Evolutionary conservation across 30 jellyfish, hydroid and myxozoan species (phyloP).

Genomic region (Catostylus mosaicus): DNA sequence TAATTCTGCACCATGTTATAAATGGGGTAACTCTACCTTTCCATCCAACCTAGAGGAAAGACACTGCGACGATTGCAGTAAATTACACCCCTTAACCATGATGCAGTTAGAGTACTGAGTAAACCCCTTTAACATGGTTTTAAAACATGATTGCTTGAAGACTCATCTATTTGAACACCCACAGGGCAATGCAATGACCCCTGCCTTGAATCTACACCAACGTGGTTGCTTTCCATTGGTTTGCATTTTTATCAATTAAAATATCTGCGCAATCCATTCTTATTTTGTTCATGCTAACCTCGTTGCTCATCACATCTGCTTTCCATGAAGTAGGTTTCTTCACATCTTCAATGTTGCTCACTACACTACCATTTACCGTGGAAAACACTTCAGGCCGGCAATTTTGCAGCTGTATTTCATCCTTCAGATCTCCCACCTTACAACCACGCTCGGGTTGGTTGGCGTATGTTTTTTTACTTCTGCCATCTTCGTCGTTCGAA

Average conservation of each 20-base stretch:
- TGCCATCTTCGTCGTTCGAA: background rate
- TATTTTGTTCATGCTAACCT: background rate
- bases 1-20: no score
- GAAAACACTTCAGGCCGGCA: background rate
- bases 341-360: background rate
- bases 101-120: no score
- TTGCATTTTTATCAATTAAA: slow-evolving; percentile 22
- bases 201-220: slow-evolving; percentile 10
- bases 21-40: no score
- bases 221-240: slow-evolving; percentile 57
- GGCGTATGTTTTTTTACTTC: background rate
- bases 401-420: background rate
- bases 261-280: background rate
- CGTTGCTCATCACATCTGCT: background rate
- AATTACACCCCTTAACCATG: no score
- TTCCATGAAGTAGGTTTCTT: background rate
- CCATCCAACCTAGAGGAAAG: no score
- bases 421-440: background rate
- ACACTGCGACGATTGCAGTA: no score
- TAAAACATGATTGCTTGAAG: no score
- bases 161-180: no score
- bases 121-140: no score
- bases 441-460: no score
- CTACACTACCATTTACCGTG: background rate
- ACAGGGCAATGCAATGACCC: no score